Evolutionary conservation across 2,113 vertebrate genomes (phyloP), one percentile per base, ranked within the genome.

Genomic region (Hemichromis elongatus): DNA sequence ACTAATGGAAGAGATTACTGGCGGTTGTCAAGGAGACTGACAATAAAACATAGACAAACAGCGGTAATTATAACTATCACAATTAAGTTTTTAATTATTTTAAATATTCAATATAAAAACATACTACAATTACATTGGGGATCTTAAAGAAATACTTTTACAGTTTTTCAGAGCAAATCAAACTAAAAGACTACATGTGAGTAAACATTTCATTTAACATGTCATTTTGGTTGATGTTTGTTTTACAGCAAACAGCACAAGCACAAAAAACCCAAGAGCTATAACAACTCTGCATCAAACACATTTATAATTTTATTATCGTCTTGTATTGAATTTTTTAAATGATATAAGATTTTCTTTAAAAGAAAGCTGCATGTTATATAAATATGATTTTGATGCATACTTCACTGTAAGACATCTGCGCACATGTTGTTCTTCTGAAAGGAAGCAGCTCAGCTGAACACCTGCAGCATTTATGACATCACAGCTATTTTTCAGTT

Each of bases 71-170:
- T 28, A 73, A 73, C 21, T 45, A 4, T 28, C 40, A 3, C 0
- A 47, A 0, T 28, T 18, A 28, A 0, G 0, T 18, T 70, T 45
- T 70, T 70, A 9, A 70, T 47, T 28, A 47, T 47, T 73, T 5
- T 5, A 47, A 50, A 12, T 12, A 50, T 73, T 73, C 11, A 6
- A 19, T 26, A 28, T 50, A 19, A 47, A 9, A 18, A 47, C 24
- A 28, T 0, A 30, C 0, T 30, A 30, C 26, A 47, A 50, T 47
- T 7, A 73, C 40, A 28, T 45, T 40, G 21, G 37, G 2, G 21
- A 70, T 1, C 0, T 73, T 73, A 19, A 73, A 24, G 40, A 70
- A 70, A 0, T 52, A 52, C 6, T 7, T 2, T 7, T 52, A 4
- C 18, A 9, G 8, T 53, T 16, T 5, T 47, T 28, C 16, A 47